Evolutionary conservation across 2,888 invertebrate genomes (phyloP), one percentile per base, ranked within the genome.

Genomic region (Euclidia mi): DNA sequence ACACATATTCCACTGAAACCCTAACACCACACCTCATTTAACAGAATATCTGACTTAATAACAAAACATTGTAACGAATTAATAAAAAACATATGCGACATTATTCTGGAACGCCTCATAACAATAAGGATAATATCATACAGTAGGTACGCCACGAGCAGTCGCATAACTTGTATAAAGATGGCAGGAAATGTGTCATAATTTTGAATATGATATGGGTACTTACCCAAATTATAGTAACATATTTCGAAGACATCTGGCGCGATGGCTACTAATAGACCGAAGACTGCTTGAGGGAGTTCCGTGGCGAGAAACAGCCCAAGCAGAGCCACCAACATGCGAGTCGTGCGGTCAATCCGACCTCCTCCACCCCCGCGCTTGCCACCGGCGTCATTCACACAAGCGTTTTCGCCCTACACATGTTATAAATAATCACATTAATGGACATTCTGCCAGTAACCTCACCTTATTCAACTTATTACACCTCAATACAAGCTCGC

Each of bases 241-340:
- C 98, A 98, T 78, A 96, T 95, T 76, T 95, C 94, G 78, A 97
- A 96, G 80, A 98, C 98, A 37, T 95, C 95, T 47, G 96, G 96
- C 4, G 97, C 97, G 47, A 98, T 95, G 0, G 97, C 97, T 53
- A 97, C 97, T 44, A 98, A 95, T 12, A 99, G 95, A 0, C 97
- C 98, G 71, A 97, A 95, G 46, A 97, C 96, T 0, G 97, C 98
- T 83, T 98, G 98, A 0, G 98, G 98, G 65, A 98, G 96, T 83
- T 98, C 98, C 0, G 98, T 98, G 60, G 98, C 96, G 6, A 98
- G 95, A 85, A 98, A 98, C 6, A 98, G 94, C 0, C 98, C 95
- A 25, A 98, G 95, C n/a, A 98, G 96, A 0, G 98, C 98, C 20
- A 98, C 94, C 69, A 98, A 92, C 98, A 98, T 98, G 55, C 96